phyloP scores from a whole-genome alignment of 2,888 invertebrate genomes.

The Zygothrica quintamaculata region DNA sequence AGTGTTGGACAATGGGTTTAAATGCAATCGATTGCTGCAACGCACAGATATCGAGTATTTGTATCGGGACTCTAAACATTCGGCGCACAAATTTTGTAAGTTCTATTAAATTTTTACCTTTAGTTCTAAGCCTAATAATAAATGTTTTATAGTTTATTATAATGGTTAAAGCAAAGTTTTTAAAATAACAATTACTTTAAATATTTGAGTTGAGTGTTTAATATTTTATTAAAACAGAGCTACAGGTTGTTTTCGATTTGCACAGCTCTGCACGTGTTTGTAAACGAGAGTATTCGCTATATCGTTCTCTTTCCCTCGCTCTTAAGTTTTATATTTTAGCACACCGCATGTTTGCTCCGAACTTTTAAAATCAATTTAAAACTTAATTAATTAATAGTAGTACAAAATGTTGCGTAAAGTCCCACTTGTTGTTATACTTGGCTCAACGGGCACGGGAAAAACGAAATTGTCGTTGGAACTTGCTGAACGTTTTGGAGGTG shows the following conservation, averaged over 20 bases:
- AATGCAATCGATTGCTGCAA: slow-evolving; percentile 25
- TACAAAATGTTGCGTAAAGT: slow-evolving; percentile 85
- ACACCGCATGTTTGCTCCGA: slow-evolving; percentile 6
- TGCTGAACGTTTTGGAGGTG: slow-evolving; percentile 93
- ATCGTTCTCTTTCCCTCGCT: slow-evolving; percentile 13
- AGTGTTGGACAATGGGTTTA: slow-evolving; percentile 11
- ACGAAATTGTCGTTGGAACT: slow-evolving; percentile 97
- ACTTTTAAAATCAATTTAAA: slow-evolving; percentile 29
- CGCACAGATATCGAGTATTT: slow-evolving; percentile 18
- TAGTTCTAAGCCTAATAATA: neutral
- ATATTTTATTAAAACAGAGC: slow-evolving; percentile 9
- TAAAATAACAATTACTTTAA: neutral
- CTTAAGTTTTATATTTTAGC: too few relatives aligned
- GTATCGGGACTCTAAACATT: slow-evolving; percentile 7
- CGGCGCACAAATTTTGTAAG: slow-evolving; percentile 32
- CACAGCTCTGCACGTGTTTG: slow-evolving; percentile 34
- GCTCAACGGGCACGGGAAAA: slow-evolving; percentile 98
- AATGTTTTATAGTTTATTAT: too few relatives aligned
- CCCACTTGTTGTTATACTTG: slow-evolving; percentile 95
- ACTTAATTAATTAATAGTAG: slow-evolving; percentile 17
- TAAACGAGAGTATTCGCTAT: slow-evolving; percentile 21
- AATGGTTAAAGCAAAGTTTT: too few relatives aligned
- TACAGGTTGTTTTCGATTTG: slow-evolving; percentile 40
- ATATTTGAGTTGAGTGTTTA: neutral
- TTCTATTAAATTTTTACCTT: neutral